Evolutionary conservation across 2,797 vertebrate genomes (phyloP).

Genomic region (Helicolenus hilgendorfi): DNA sequence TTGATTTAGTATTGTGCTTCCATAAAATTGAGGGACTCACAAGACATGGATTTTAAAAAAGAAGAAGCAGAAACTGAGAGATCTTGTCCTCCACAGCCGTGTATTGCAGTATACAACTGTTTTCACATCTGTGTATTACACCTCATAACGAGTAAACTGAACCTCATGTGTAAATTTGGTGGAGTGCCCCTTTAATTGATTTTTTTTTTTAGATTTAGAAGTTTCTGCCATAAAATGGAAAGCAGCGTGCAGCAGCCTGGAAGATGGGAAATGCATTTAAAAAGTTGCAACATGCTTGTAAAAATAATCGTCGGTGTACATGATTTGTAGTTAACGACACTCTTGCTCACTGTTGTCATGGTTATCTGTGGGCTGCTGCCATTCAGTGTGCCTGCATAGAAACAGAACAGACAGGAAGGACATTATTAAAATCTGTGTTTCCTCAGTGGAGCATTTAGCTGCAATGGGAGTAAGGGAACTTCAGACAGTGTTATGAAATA

Average conservation of each 20-base stretch:
- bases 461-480: background rate
- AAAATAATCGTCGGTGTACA: background rate
- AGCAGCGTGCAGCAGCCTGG: background rate
- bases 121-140: background rate
- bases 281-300: background rate
- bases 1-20: background rate
- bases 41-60: background rate
- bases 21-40: background rate
- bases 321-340: background rate
- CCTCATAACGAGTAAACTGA: background rate
- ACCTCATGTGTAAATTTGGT: background rate
- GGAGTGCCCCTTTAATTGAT: background rate
- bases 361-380: conserved; percentile 40
- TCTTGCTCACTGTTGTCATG: conserved; percentile 61
- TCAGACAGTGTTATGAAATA: background rate
- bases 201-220: background rate
- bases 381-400: background rate
- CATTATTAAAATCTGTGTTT: conserved; percentile 5
- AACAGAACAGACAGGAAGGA: background rate
- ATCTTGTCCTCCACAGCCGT: background rate
- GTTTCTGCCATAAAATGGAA: background rate
- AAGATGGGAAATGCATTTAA: background rate
- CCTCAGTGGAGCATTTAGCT: background rate
- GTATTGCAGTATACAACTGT: background rate
- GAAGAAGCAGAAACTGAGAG: background rate